Base-by-base conservation (phyloP, 2,797 vertebrate species). In the Glyptemys insculpta region DNA sequence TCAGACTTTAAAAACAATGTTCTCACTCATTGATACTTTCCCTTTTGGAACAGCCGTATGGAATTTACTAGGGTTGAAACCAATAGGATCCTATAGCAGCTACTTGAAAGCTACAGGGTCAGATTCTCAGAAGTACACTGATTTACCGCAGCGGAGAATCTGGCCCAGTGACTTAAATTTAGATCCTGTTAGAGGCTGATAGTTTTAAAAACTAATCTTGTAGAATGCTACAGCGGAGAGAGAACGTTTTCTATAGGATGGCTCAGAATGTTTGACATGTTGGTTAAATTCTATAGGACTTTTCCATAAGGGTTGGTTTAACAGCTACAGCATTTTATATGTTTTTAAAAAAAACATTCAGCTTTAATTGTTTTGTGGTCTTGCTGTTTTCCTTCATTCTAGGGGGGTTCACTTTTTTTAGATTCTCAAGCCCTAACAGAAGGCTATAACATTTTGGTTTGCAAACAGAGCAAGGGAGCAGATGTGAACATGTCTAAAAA, bases 61-160 rank as follows among this genome's bases (percentile, higher is more conserved):
- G 76, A 29, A 82, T 14, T 53, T 80, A 8, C 80, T 76, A 85
- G 0, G 10, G 57, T 15, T 4, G 19, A 86, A 87, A 91, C 59
- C 88, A 78, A 5, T 56, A 27, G 96, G 93, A 87, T 97, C 94
- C 92, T 74, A 84, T 84, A 54, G 95, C 84, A 37, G 79, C 74
- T 8, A 47, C 59, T 91, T 5, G 18, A 74, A 88, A 87, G 19
- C 95, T 83, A 57, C 81, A 4, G 85, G 96, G 94, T 96, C 96
- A 93, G 4, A 86, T 88, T 92, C 94, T 96, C 94, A 95, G 96
- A 74, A 44, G 37, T 41, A 23, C 19, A 12, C 11, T 21, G 68
- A 72, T 62, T 62, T 62, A 41, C 37, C 37, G 10, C 44, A 87
- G 93, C 11, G 1, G 19, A 23, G 72, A 25, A 41, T 27, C 29